Conservation (phyloP, 1,140 invertebrate species). For the Orius insidiosus region DNA sequence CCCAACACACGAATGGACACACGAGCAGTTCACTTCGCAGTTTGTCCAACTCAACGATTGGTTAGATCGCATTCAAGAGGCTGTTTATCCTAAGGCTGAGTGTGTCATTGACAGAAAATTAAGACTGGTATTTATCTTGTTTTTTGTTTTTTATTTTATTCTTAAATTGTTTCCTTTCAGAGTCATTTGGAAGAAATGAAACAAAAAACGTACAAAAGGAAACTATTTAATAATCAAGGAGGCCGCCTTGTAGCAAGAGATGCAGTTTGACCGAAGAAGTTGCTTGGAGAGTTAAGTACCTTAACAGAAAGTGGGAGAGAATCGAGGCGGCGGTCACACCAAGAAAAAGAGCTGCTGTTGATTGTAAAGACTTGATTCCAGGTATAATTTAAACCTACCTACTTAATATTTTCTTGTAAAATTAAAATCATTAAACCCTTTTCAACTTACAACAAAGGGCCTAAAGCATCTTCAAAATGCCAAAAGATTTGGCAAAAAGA, state of each 20-base stretch:
- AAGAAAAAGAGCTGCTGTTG: slow-evolving; percentile 26
- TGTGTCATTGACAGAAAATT: slow-evolving; percentile 46
- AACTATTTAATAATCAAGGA: slow-evolving; percentile 62
- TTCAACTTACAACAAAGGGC: too few species aligned
- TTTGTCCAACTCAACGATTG: slow-evolving; percentile 65
- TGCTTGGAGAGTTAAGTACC: slow-evolving; percentile 45
- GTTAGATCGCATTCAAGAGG: slow-evolving; percentile 57
- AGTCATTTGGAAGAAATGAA: slow-evolving; percentile 40
- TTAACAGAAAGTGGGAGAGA: slow-evolving; percentile 62
- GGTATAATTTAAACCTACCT: too few species aligned
- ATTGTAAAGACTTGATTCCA: slow-evolving; percentile 20
- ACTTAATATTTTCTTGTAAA: too few species aligned
- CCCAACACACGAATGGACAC: slow-evolving; percentile 41
- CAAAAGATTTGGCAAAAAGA: too few species aligned
- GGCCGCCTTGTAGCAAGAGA: slow-evolving; percentile 48
- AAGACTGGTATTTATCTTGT: slow-evolving; percentile 35
- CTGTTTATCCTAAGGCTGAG: slow-evolving; percentile 54
- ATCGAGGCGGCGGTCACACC: slow-evolving; percentile 38
- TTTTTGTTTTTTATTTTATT: slow-evolving; percentile 1
- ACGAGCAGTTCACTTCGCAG: slow-evolving; percentile 58
- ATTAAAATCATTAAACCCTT: too few species aligned
- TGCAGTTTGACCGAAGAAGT: slow-evolving; percentile 60
- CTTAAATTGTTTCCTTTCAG: slow-evolving; percentile 16
- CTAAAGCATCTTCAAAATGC: too few species aligned
- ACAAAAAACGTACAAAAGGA: slow-evolving; percentile 46